Evolutionary conservation across 2,113 vertebrate species (phyloP).

Genomic region (Boleophthalmus pectinirostris): DNA sequence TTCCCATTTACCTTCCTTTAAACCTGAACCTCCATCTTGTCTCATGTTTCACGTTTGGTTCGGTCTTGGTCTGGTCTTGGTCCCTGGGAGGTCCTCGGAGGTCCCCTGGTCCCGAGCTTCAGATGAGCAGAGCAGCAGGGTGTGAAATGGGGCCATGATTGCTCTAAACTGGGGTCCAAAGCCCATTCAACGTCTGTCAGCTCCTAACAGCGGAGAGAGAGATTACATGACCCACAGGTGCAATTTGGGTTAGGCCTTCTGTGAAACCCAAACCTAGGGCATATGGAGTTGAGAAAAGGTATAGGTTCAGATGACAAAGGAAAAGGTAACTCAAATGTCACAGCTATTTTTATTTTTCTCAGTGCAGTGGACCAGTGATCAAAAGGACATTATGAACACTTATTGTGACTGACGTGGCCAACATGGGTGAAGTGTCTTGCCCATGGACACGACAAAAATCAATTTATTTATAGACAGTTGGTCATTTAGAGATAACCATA

Average conservation of each 20-base stretch:
- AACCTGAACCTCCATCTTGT: constrained; percentile 23
- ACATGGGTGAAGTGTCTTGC: too few relatives aligned
- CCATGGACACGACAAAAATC: too few relatives aligned
- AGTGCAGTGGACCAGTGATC: too few relatives aligned
- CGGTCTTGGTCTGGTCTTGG: constrained; percentile 47
- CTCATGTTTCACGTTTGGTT: constrained; percentile 32
- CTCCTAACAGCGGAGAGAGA: constrained; percentile 53
- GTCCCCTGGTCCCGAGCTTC: constrained; percentile 36
- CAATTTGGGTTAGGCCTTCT: background rate
- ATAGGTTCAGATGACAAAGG: background rate
- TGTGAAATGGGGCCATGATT: constrained; percentile 68
- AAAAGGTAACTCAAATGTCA: background rate
- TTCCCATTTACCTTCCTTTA: constrained; percentile 32
- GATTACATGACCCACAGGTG: constrained; percentile 40
- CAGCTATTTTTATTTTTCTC: too few relatives aligned
- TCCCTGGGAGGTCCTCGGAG: constrained; percentile 35
- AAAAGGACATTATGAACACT: too few relatives aligned
- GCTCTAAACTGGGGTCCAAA: constrained; percentile 54
- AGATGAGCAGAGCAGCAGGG: constrained; percentile 64
- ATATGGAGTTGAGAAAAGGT: background rate
- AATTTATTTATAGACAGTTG: too few relatives aligned
- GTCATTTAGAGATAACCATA: too few relatives aligned
- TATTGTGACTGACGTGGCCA: too few relatives aligned
- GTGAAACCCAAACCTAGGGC: background rate
- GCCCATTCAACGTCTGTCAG: constrained; percentile 62